Base-by-base conservation (phyloP, 1,140 invertebrate species). In the Musca domestica region DNA sequence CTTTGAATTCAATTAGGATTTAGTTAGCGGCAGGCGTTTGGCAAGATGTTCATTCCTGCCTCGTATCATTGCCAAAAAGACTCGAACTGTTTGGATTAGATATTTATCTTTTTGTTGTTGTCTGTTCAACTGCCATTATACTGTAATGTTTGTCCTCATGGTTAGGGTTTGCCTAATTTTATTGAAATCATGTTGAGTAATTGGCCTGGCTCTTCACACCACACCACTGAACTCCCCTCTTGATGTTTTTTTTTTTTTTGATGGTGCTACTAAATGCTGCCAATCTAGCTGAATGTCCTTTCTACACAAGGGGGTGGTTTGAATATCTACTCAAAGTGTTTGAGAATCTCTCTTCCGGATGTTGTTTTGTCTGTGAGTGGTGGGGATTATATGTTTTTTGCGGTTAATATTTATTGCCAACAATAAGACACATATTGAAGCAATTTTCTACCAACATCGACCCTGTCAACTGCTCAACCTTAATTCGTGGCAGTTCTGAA, bases 171-270 rank as follows among this genome's bases (percentile, higher is more conserved):
- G 67, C 67, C 20, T 76, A 80, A 76, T 80, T 80, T 76, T 76
- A 80, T 77, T 77, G 77, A 80, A 80, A 80, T 80, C 75, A 80
- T 80, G 77, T 80, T 80, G 77, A 80, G 77, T 80, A 80, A 80
- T 80, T 80, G 77, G 76, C 70, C 70, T 25, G 52, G 69, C 71
- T 25, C 22, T 19, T 49, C 68, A 48, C 67, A 52, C 71, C 71
- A 69, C 69, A 27, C 34, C 15, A 14, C 52, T 2, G n/a, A n/a
- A n/a, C n/a, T n/a, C 5, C 19, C 30, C 34, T 12, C 34, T 10
- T 41, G 61, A 27, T 30, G 58, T 19, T 41, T n/a, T n/a, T 17
- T 46, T 20, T 10, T 20, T 3, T 22, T 14, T 27, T 5, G 19
- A 27, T n/a, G 23, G 0, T 7, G 23, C 17, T 23, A 34, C 23